phyloP scores from a whole-genome alignment of 2,113 vertebrate species.

The Acinonyx jubatus region DNA sequence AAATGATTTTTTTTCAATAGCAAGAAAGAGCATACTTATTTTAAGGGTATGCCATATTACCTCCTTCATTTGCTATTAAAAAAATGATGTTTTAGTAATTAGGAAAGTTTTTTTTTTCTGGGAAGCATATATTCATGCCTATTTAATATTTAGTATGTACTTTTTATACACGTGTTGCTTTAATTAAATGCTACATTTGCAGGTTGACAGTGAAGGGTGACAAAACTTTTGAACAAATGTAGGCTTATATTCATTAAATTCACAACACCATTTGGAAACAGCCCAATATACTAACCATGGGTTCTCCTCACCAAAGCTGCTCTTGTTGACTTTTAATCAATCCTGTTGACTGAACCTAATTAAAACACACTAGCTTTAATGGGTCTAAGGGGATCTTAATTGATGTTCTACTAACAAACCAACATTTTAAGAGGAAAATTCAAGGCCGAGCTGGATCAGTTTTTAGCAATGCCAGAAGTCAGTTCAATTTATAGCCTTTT shows the following conservation, averaged over 20 bases:
- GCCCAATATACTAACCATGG: neutral
- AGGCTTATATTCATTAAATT: neutral
- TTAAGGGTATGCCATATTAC: neutral
- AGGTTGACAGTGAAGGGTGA: neutral
- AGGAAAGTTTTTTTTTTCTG: neutral
- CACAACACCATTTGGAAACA: slow-evolving; percentile 1
- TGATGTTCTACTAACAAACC: slow-evolving; percentile 42
- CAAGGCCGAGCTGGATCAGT: neutral
- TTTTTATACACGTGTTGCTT: neutral
- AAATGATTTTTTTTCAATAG: neutral
- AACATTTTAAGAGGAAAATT: slow-evolving; percentile 47
- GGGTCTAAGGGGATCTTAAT: neutral
- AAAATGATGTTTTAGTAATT: neutral
- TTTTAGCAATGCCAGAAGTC: slow-evolving; percentile 32
- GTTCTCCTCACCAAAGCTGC: neutral
- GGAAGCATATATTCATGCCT: neutral
- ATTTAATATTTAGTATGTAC: slow-evolving; percentile 30
- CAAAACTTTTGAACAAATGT: neutral
- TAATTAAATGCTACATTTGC: neutral
- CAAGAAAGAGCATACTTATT: neutral
- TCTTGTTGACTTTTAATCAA: slow-evolving; percentile 39
- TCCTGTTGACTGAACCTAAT: slow-evolving; percentile 40
- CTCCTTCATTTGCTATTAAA: neutral
- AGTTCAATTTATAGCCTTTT: neutral
- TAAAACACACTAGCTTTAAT: slow-evolving; percentile 41